phyloP scores from a whole-genome alignment of 2,888 invertebrate genomes.

The Cotesia congregata region DNA sequence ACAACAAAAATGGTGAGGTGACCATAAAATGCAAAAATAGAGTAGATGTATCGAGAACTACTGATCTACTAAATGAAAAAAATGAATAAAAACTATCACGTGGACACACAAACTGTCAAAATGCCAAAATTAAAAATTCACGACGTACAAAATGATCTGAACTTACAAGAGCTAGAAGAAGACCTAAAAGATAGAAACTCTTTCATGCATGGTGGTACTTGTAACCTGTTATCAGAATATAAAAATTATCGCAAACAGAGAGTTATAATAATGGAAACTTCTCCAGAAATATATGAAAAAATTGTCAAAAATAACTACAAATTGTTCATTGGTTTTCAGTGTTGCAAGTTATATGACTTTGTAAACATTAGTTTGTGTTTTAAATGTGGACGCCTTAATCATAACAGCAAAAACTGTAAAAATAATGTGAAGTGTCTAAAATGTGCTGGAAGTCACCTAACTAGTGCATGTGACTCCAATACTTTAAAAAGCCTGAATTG shows the following conservation, averaged over 20 bases:
- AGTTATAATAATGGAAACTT: neutral
- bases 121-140: neutral
- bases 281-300: conserved; percentile 1
- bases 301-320: neutral
- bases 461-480: neutral
- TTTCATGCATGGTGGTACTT: neutral
- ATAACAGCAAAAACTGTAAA: neutral
- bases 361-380: neutral
- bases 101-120: neutral
- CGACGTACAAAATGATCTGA: neutral
- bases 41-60: neutral
- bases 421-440: neutral
- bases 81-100: neutral
- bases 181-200: neutral
- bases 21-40: neutral
- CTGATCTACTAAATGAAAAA: neutral
- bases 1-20: neutral
- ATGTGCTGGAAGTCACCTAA: neutral
- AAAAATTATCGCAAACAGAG: neutral
- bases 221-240: neutral
- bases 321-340: conserved; percentile 6
- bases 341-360: neutral
- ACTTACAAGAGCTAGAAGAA: neutral
- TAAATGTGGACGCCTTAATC: neutral
- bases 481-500: neutral